Evolutionary conservation across 2,113 vertebrate genomes (phyloP), one percentile per base, ranked within the genome.

Genomic region (Haemorhous mexicanus): DNA sequence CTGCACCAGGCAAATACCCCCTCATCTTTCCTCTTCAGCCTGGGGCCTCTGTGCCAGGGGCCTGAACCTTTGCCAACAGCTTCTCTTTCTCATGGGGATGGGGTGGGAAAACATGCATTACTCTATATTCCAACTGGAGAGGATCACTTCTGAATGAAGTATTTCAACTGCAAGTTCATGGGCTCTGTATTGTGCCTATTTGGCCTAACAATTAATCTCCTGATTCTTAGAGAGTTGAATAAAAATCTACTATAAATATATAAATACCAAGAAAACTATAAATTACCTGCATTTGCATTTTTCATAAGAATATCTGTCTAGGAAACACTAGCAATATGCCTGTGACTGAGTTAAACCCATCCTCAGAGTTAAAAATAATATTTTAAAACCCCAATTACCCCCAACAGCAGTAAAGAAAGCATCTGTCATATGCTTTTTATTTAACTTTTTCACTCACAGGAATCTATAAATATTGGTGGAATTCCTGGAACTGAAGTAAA

Each of bases 1-100:
- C 37, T 98, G 64, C 97, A 98, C 8, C 98, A 99, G 98, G 98
- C 97, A 81, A 79, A 90, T 16, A 10, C 26, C 23, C 28, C 14
- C 55, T 87, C 10, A 4, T 13, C 10, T n/a, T 46, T 37, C 37
- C 33, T 64, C 76, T 24, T 33, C 3, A 5, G 17, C 30, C 52
- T 59, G 27, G 9, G 10, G 27, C 64, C 2, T 5, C 76, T 2
- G 0, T 58, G 24, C 26, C 49, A 10, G 23, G 20, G 22, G 17
- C 20, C 35, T 19, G 56, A 74, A 41, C 56, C 8, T 53, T 37
- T 64, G 18, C 13, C 32, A 33, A 26, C 1, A 47, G 66, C 22
- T 39, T 19, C 19, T 58, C 30, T 39, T 58, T 76, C 1, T 78
- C 33, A 7, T 8, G 41, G 66, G 21, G 23, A 23, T 0, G 32